Base-by-base conservation (phyloP, 2,888 invertebrate genomes). In the Cryptus armator region DNA sequence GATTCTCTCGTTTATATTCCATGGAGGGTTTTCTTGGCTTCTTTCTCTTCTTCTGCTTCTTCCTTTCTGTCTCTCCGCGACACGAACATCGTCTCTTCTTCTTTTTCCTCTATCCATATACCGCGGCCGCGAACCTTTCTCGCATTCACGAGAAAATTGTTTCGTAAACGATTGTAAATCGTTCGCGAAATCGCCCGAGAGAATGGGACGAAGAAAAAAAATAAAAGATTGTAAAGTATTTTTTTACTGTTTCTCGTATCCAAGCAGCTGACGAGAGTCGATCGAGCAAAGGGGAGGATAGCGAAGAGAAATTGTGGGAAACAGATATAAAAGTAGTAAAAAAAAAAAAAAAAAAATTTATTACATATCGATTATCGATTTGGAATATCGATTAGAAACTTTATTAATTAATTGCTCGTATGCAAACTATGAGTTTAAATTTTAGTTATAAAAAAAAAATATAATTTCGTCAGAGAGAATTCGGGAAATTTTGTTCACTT, bases 1-100 rank as follows among this genome's bases (percentile, higher is more conserved):
- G 53, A 79, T 70, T 75, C 78, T 68, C 62, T 75, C 68, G 79
- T 83, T 79, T 79, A 37, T 70, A 75, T 75, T 74, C 78, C 62
- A 44, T 59, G 62, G 51, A 64, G 43, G 51, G 62, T 71, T 59
- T 70, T 62, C 46, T 7, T 16, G 10, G 24, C 43, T 68, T 10
- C 51, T 64, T 70, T 51, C 70, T n/a, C 53, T 29, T n/a, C 44
- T 9, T 9, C 56, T 70, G n/a, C 14, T 16, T 32, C 4, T 7
- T 51, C 10, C 3, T 29, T 68, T 29, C 16, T 16, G 53, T 19
- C n/a, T 32, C 29, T 6, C 62, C 62, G 1, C 37, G 62, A 29
- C 37, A 5, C 53, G 19, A 56, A 71, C 19, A 19, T 37, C 53
- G 43, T 19, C 37, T 29, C 46, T 67, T 62, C 32, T 29, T 14